phyloP scores from a whole-genome alignment of 2,113 vertebrate species.

The Pseudorectes ferrugineus region DNA sequence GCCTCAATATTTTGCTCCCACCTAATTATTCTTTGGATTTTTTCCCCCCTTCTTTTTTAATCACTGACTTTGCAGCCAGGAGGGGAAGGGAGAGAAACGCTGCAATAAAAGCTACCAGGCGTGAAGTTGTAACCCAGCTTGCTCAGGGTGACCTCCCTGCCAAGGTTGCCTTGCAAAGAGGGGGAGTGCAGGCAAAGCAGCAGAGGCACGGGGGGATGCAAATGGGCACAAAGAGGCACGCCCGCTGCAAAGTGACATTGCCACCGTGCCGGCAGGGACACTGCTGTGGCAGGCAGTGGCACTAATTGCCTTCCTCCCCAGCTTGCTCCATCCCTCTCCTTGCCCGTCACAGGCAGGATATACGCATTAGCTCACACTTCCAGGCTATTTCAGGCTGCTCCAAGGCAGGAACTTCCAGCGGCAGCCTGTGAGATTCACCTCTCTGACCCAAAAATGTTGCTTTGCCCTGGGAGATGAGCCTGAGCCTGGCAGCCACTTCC shows the following conservation, averaged over 20 bases:
- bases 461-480: neutral
- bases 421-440: neutral
- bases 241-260: neutral
- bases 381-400: neutral
- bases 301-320: neutral
- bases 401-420: neutral
- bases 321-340: neutral
- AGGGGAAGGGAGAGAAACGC: neutral
- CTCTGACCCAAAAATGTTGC: neutral
- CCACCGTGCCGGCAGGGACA: fast-evolving
- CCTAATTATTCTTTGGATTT: neutral
- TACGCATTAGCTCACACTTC: neutral
- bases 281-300: neutral
- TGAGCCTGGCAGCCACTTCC: neutral
- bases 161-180: neutral
- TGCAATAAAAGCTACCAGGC: neutral
- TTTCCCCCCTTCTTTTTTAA: neutral
- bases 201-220: neutral
- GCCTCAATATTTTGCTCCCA: neutral
- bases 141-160: constrained; percentile 33
- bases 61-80: neutral
- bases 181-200: neutral
- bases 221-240: fast-evolving
- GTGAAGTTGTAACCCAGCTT: constrained; percentile 22
- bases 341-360: neutral